Conservation (phyloP, 2,797 vertebrate species). For the Chloroceryle amazona region DNA sequence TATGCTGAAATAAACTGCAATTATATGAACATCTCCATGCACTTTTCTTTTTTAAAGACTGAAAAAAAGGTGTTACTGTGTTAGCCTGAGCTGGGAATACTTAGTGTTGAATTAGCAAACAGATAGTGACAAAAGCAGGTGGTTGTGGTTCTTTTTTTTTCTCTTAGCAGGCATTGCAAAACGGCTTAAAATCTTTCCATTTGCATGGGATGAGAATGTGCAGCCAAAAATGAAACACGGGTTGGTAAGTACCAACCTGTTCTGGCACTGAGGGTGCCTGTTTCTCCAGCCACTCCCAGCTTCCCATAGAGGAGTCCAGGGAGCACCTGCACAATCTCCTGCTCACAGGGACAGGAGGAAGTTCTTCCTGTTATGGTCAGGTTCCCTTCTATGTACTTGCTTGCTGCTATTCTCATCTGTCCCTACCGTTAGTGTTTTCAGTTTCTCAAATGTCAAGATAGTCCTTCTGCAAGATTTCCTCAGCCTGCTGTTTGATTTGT, state of each 20-base stretch:
- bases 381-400: not conserved
- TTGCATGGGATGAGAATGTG: not conserved
- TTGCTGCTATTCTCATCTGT: not conserved
- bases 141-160: not conserved
- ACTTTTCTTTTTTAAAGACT: not conserved
- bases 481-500: not conserved
- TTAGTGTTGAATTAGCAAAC: not conserved
- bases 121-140: not conserved
- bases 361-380: not conserved
- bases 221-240: not conserved
- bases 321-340: not conserved
- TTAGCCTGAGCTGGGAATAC: not conserved
- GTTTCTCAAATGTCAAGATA: not conserved
- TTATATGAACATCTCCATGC: slow-evolving; percentile 14
- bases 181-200: not conserved
- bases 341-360: not conserved
- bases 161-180: not conserved
- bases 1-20: slow-evolving; percentile 51
- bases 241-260: not conserved
- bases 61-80: not conserved
- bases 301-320: not conserved
- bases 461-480: not conserved
- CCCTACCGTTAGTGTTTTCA: not conserved
- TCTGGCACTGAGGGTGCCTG: not conserved
- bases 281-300: not conserved